Evolutionary conservation across 2,797 vertebrate genomes (phyloP).

Genomic region (Halcyon smyrnensis): DNA sequence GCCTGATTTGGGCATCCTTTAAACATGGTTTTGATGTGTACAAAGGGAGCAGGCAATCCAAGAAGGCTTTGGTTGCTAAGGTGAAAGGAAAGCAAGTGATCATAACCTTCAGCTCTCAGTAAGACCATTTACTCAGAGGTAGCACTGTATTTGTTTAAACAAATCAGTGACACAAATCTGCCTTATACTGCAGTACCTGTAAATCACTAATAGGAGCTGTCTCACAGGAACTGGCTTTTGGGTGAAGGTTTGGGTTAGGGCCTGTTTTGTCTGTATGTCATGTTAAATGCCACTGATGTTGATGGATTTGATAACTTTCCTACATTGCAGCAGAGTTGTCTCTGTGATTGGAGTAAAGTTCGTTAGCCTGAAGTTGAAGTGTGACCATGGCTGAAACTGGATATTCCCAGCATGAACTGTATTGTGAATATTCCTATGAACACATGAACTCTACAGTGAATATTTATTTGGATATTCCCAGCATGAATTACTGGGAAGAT

Average conservation of each 20-base stretch:
- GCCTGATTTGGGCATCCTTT: background rate
- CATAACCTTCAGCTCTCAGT: background rate
- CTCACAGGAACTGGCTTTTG: background rate
- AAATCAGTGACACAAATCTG: background rate
- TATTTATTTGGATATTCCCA: background rate
- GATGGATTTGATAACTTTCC: background rate
- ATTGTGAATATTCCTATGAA: background rate
- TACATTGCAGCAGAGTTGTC: background rate
- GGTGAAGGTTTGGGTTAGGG: background rate
- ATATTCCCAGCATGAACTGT: background rate
- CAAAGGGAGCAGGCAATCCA: background rate
- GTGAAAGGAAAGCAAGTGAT: background rate
- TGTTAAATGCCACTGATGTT: background rate
- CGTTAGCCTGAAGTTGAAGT: background rate
- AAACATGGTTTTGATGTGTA: background rate
- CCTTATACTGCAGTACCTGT: background rate
- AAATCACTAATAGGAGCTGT: background rate
- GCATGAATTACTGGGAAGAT: background rate
- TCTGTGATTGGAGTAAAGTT: background rate
- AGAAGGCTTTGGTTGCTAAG: background rate
- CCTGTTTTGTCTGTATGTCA: background rate
- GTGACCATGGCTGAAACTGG: background rate
- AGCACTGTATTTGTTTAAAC: slow-evolving; percentile 23
- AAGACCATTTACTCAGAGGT: background rate
- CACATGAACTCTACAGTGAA: background rate